Evolutionary conservation across 2,888 invertebrate genomes (phyloP).

Genomic region (Lycaena phlaeas): DNA sequence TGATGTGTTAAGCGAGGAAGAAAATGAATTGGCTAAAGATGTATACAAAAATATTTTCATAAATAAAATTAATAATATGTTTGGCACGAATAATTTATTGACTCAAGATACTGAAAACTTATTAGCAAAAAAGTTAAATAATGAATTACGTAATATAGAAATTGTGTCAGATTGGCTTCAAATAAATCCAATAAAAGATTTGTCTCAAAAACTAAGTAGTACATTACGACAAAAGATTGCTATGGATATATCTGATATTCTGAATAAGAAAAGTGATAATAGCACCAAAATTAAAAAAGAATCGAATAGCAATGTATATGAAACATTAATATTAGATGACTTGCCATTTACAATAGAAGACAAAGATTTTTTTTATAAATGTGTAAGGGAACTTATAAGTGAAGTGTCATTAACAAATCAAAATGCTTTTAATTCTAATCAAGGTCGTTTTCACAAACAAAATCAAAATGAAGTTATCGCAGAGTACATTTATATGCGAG

Average conservation of each 20-base stretch:
- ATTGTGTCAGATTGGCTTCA: conserved; percentile 47
- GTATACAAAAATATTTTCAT: conserved; percentile 35
- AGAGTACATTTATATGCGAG: conserved; percentile 32
- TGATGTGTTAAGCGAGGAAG: conserved; percentile 33
- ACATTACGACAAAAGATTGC: no score
- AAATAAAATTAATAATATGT: conserved; percentile 26
- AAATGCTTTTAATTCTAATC: no score
- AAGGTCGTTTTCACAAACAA: conserved; percentile 20
- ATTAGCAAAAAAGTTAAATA: conserved; percentile 17
- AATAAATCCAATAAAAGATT: background rate
- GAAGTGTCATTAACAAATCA: no score
- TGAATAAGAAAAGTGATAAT: background rate
- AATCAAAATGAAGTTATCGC: conserved; percentile 37
- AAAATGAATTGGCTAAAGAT: conserved; percentile 31
- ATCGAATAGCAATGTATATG: background rate
- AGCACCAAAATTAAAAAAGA: background rate
- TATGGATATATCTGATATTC: background rate
- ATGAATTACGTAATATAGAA: conserved; percentile 35
- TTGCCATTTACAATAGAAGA: no score
- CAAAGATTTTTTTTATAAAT: no score
- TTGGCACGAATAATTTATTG: conserved; percentile 21
- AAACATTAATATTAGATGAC: background rate
- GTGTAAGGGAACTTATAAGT: no score
- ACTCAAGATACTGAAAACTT: conserved; percentile 29
- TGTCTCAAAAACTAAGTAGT: background rate